Base-by-base conservation (phyloP, 2,888 invertebrate species). In the Penaeus monodon region DNA sequence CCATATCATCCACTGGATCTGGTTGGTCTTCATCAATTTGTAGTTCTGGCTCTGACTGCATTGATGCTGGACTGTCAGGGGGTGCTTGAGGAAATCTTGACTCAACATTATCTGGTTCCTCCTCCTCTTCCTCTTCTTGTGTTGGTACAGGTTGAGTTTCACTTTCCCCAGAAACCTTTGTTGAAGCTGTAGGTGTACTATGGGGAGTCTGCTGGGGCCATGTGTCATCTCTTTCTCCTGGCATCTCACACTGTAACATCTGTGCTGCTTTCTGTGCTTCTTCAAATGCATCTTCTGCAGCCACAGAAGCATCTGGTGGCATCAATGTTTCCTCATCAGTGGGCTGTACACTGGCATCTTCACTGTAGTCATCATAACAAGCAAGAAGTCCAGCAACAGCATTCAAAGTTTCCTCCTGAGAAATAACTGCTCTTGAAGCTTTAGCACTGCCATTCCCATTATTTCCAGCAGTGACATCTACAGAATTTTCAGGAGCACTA, bases 181-280 rank as follows among this genome's bases (percentile, higher is more conserved):
- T 80, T 27, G 85, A 80, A 3, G 74, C 68, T 38, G 84, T 64
- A 24, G 87, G 84, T 12, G 89, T 80, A 27, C 64, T 70, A 63
- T 81, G 84, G 7, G 78, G 38, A 38, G 82, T 64, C 27, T 68
- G 85, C 27, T 83, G 88, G 38, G 84, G 33, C 79, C 85, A 82
- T 10, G 68, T 78, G 38, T 84, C 86, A 49, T 89, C 89, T 70
- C 89, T 73, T 20, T 86, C 89, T 57, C 88, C 89, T 4, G 89
- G 89, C 85, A 89, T 90, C 44, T 90, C 90, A 65, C 88, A 88
- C 81, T 90, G 88, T 66, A 90, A 65, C 85, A 90, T 90, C 70
- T 90, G 90, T 27, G 90, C 90, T 65, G 90, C 90, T 70, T 88
- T 90, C 70, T 90, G 88, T 44, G 90, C 90, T 70, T 90, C 90